Evolutionary conservation across 2,113 vertebrate species (phyloP).

Genomic region (Mirza zaza): DNA sequence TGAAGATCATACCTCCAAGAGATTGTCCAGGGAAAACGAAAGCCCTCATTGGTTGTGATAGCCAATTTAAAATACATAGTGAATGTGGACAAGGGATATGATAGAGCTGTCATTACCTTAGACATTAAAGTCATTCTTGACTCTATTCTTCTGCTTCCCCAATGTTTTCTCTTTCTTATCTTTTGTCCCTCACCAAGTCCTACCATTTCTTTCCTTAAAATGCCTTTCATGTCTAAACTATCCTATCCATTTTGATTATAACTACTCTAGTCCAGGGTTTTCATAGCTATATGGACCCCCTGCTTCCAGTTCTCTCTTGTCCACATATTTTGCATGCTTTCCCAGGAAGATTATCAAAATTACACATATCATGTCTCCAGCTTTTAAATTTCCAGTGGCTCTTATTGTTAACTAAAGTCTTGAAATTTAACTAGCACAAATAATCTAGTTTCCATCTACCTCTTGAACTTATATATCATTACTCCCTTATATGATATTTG

Average conservation of each 20-base stretch:
- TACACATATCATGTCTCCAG: not conserved
- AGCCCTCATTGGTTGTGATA: not conserved
- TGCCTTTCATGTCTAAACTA: not conserved
- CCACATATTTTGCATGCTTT: not conserved
- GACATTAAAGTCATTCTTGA: not conserved
- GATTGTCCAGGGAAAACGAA: not conserved
- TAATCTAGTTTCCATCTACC: not conserved
- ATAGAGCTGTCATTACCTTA: not conserved
- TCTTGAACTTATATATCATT: slow-evolving; percentile 12
- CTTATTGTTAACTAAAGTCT: not conserved
- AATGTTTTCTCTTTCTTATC: not conserved
- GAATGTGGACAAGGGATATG: not conserved
- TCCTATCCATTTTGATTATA: not conserved
- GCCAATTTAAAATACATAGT: not conserved
- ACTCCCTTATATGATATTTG: not conserved
- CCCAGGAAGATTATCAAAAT: not conserved
- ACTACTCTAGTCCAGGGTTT: not conserved
- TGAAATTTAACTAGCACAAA: not conserved
- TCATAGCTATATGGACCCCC: not conserved
- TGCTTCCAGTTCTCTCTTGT: not conserved
- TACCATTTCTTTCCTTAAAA: not conserved
- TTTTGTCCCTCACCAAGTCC: not conserved
- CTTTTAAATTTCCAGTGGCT: slow-evolving; percentile 18
- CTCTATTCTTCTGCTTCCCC: not conserved
- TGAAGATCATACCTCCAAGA: not conserved